A percentile compares a stretch with the other conserved stretches of the same genome.
phyloP scores from a whole-genome alignment of 2,888 invertebrate species.

The Tachina lurida region DNA sequence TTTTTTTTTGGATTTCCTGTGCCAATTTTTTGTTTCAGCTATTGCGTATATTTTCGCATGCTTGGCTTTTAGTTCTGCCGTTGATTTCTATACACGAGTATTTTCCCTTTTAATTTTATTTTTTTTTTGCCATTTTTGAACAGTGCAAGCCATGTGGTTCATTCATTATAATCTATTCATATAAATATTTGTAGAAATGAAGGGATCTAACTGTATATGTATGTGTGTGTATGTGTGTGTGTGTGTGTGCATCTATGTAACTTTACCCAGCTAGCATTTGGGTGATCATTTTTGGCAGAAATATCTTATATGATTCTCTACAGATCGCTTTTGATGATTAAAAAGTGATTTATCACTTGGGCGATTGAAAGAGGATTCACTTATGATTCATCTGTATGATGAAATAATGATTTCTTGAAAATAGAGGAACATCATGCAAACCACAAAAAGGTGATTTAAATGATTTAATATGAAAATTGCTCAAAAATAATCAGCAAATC shows the following conservation, averaged over 20 bases:
- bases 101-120: background rate
- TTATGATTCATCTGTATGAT: no score
- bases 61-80: constrained; percentile 9
- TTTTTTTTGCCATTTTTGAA: constrained; percentile 22
- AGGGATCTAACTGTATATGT: background rate
- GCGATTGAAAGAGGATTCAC: no score
- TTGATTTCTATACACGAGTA: background rate
- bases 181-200: constrained; percentile 61
- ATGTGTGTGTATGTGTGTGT: background rate
- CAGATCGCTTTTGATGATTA: no score
- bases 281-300: no score
- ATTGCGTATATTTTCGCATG: background rate
- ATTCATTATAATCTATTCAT: constrained; percentile 64
- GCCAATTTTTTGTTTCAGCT: constrained; percentile 35
- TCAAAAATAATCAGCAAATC: no score
- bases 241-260: constrained; percentile 1
- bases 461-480: no score
- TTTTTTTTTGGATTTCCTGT: constrained; percentile 22
- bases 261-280: no score
- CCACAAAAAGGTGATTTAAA: no score
- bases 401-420: no score
- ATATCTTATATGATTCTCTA: no score
- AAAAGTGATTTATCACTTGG: no score
- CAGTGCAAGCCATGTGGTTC: constrained; percentile 61
- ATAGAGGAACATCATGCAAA: no score